Base-by-base conservation (phyloP, 2,113 vertebrate species). In the Tupaia tana region DNA sequence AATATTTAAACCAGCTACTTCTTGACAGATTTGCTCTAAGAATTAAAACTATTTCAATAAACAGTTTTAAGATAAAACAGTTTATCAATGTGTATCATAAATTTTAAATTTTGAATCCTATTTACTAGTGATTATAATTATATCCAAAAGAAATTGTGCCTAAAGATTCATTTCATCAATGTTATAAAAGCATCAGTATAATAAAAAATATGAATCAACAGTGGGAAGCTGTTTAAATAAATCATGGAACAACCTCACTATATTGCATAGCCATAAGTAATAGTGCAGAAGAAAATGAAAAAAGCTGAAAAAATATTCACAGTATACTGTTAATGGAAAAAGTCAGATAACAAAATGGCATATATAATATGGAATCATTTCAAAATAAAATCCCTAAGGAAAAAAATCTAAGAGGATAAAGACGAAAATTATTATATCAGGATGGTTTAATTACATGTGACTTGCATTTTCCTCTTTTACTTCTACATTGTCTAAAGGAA, bases 401-500 rank as follows among this genome's bases (percentile, higher is more conserved):
- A 29, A 82, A 81, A 83, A 9, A 92, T 73, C 14, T 43, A 1
- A 6, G 15, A 94, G 27, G 34, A 56, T 69, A 73, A 73, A 31
- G 1, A 77, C 43, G 25, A 70, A 94, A 91, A 69, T 86, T 22
- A 78, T 86, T 70, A 89, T 29, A 14, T 91, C 13, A 81, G 8
- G 16, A 64, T 75, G 22, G 43, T 75, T 16, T 25, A 91, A 88
- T 67, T 70, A 70, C 18, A 89, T 54, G 4, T 54, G 16, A 82
- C 61, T 70, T 83, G 83, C 56, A 89, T 71, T 85, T 93, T 73
- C 20, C 10, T 90, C 15, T 78, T 93, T 82, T 73, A 29, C 20
- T 52, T 78, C 27, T 52, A 9, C n/a, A 82, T 86, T 90, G 94
- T 66, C 78, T 95, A 67, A 66, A 85, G 78, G 29, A 86, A 93